These are phyloP conservation scores for Stegodyphus dumicola DNA, from an alignment of 1,140 invertebrate genomes.

Conservation along the genomic window DNA sequence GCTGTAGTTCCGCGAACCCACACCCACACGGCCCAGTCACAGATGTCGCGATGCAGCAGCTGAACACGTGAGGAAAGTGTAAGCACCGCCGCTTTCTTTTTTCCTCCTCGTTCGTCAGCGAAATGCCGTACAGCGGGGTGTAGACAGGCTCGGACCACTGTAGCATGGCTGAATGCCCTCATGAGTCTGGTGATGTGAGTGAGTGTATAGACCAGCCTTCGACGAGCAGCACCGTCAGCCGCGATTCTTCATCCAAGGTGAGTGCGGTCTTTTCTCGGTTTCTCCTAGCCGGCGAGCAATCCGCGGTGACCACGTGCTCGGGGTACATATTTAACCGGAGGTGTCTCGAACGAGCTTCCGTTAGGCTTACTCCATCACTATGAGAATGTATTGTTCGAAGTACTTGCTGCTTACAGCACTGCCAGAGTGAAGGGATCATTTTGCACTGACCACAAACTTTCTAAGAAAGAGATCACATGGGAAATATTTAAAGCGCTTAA, in stretches of 20 bases:
- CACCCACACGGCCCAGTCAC: constrained; percentile 45
- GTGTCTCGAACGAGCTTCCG: not conserved
- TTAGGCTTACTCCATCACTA: not conserved
- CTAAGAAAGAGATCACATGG: too few relatives aligned
- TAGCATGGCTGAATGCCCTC: constrained; percentile 51
- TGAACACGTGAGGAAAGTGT: constrained; percentile 28
- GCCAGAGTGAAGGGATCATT: too few relatives aligned
- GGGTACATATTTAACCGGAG: not conserved
- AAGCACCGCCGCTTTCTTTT: not conserved
- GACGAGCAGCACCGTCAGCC: constrained; percentile 27
- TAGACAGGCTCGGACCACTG: not conserved
- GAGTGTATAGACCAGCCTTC: constrained; percentile 36
- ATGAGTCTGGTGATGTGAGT: not conserved
- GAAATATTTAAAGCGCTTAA: too few relatives aligned
- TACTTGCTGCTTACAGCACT: too few relatives aligned
- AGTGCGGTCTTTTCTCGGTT: constrained; percentile 1
- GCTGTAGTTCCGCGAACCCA: constrained; percentile 28
- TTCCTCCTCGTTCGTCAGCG: not conserved
- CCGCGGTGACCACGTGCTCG: not conserved
- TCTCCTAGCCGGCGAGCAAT: not conserved
- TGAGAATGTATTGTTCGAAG: too few relatives aligned
- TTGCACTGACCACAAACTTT: too few relatives aligned
- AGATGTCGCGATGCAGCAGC: constrained; percentile 45
- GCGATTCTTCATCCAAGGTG: constrained; percentile 51
- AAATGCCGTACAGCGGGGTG: not conserved